Base-by-base conservation (phyloP, 2,797 vertebrate genomes). In the Lepus townsendii region DNA sequence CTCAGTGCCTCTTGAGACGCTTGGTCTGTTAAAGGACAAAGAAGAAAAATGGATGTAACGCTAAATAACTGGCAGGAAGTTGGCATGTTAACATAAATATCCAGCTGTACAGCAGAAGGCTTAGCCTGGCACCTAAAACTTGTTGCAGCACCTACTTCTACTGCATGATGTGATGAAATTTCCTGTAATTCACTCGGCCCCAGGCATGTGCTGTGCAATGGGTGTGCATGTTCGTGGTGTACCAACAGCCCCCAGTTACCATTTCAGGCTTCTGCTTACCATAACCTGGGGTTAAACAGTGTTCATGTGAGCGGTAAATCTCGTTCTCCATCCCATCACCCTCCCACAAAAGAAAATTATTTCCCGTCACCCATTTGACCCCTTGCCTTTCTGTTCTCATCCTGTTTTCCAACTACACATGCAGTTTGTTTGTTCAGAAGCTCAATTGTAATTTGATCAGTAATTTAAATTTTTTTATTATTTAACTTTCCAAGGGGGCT, bases 391-490 rank as follows among this genome's bases (percentile, higher is more conserved):
- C 73, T 71, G 2, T 90, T 87, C 30, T 79, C n/a, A 73, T 63
- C 24, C 26, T 86, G 32, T 68, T 93, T 91, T 78, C 71, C 50
- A 72, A 42, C 19, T 72, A 4, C 63, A 54, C 32, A 17, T 47
- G 57, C 13, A 69, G 63, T 93, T 88, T 88, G 35, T 94, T 96
- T 17, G n/a, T 71, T 85, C 26, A 91, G 65, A 89, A 94, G 38
- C 88, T 96, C 52, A 86, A 69, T 82, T 84, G n/a, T 96, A 78
- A 42, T 83, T 88, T 83, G 93, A 86, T 94, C 50, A 85, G 88
- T 92, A 77, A 88, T 75, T 96, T 93, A 57, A 47, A 93, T 83
- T 92, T 95, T 92, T 88, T 42, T 86, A 73, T 95, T 92, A 60
- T 84, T 95, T 95, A 94, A 88, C 63, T 5, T 93, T 95, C 69